Percentiles rank a stretch among this genome's conserved stretches.
Conservation (phyloP, 1,140 invertebrate species). For the Drosophila auraria region DNA sequence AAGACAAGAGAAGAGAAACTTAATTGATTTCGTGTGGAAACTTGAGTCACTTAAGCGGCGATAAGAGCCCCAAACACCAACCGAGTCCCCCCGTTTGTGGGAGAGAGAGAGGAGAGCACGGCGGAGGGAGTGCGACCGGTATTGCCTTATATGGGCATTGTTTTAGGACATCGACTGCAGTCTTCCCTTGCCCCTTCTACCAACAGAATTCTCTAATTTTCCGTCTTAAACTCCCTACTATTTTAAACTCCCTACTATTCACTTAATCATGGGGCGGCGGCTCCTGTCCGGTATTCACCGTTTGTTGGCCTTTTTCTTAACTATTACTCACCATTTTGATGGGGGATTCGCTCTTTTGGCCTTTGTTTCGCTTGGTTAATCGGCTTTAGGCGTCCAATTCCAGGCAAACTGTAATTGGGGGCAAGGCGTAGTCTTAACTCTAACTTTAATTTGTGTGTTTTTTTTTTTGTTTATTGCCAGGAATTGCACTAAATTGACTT, state of each 20-base stretch:
- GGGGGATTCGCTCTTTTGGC: slow-evolving; percentile 30
- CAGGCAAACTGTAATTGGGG: neutral
- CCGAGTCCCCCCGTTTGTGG: neutral
- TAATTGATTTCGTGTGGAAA: slow-evolving; percentile 1
- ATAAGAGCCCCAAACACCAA: slow-evolving; percentile 44
- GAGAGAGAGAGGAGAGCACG: neutral
- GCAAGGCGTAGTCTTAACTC: slow-evolving; percentile 20
- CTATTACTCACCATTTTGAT: slow-evolving; percentile 73
- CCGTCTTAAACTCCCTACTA: too few relatives aligned
- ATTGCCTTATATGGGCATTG: slow-evolving; percentile 75
- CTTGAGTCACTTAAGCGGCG: slow-evolving; percentile 56
- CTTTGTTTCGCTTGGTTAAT: slow-evolving; percentile 8
- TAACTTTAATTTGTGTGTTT: slow-evolving; percentile 13
- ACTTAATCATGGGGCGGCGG: slow-evolving; percentile 21
- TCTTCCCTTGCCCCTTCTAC: neutral
- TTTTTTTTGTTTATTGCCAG: slow-evolving; percentile 30
- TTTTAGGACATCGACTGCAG: slow-evolving; percentile 46
- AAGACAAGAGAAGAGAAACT: slow-evolving; percentile 7
- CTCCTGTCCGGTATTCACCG: slow-evolving; percentile 19
- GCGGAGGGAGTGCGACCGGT: slow-evolving; percentile 38
- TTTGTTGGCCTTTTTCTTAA: slow-evolving; percentile 30
- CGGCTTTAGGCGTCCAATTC: neutral
- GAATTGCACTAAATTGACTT: slow-evolving; percentile 48
- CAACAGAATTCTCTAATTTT: neutral
- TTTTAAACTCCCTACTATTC: neutral